A percentile compares a stretch with the other conserved stretches of the same genome.
Evolutionary conservation across 2,888 invertebrate genomes (phyloP).

Genomic region (Lathronympha strigana): DNA sequence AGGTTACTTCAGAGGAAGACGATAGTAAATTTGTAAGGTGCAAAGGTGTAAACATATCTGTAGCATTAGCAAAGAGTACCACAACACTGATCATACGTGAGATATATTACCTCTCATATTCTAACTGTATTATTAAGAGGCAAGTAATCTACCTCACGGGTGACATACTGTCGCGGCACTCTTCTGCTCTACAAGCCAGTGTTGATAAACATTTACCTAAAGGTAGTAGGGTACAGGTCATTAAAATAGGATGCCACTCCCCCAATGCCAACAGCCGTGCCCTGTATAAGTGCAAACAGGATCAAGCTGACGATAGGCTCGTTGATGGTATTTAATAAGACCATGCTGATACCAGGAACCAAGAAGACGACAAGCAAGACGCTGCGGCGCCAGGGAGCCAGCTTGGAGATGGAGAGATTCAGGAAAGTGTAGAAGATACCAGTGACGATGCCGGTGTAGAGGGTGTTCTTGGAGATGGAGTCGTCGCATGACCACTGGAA

Average conservation of each 20-base stretch:
- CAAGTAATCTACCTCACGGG: too few relatives aligned
- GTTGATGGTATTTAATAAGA: slow-evolving; percentile 74
- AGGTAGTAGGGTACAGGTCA: slow-evolving; percentile 64
- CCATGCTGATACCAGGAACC: slow-evolving; percentile 78
- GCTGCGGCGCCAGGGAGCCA: slow-evolving; percentile 77
- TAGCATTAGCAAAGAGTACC: too few relatives aligned
- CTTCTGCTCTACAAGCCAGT: not conserved
- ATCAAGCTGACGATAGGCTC: slow-evolving; percentile 57
- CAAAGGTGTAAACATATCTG: too few relatives aligned
- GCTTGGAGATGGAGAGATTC: slow-evolving; percentile 72
- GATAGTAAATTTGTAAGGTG: too few relatives aligned
- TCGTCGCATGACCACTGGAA: slow-evolving; percentile 68
- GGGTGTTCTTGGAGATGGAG: slow-evolving; percentile 80
- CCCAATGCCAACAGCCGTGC: slow-evolving; percentile 56
- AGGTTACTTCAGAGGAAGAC: not conserved
- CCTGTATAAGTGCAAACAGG: slow-evolving; percentile 60
- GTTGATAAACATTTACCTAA: slow-evolving; percentile 53
- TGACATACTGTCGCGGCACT: too few relatives aligned
- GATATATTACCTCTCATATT: too few relatives aligned
- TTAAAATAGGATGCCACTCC: slow-evolving; percentile 61
- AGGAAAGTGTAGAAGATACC: slow-evolving; percentile 82
- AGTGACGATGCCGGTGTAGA: slow-evolving; percentile 84
- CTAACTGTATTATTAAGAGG: too few relatives aligned
- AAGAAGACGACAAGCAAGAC: slow-evolving; percentile 69
- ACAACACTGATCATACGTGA: too few relatives aligned